Evolutionary conservation across 2,888 invertebrate species (phyloP), one percentile per base, ranked within the genome.

Genomic region (Phortica okadai): DNA sequence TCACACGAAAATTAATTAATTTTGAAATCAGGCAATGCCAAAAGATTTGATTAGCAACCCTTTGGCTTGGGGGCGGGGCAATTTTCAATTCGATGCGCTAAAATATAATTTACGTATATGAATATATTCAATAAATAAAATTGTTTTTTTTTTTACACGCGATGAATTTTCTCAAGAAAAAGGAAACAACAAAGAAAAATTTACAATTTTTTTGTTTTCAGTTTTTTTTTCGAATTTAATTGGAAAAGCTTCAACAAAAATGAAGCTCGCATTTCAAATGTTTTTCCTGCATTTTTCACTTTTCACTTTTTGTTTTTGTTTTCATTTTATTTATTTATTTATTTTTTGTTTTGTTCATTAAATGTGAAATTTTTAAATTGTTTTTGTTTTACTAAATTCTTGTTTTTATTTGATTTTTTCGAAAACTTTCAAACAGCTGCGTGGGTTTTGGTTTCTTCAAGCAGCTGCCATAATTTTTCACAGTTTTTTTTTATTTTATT

Each of bases 251-350:
- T 70, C 69, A 70, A 50, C 69, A 50, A 50, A 50, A 50, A 41
- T 50, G 42, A 70, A 70, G 11, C 69, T 45, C 8, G n/a, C 33
- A 42, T 66, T 75, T 58, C 58, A 69, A n/a, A 66, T 21, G 21
- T 69, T 33, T 75, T 50, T 42, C 56, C 50, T 45, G 10, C 66
- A 75, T 75, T 74, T 73, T 77, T 73, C 73, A 67, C 74, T 70
- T 74, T 76, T 78, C 76, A 59, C 59, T 78, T 74, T 72, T 76
- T 72, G 54, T 78, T 73, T 74, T 56, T 75, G 45, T 77, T 76
- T 75, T 73, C 77, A 78, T 76, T 73, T 77, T 78, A 78, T 79
- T 79, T 78, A 78, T 79, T 79, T 78, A 77, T 74, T 54, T 44
- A 74, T 79, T 50, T 75, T 59, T 45, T 16, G 14, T 42, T 64